Percentiles rank a stretch among this genome's conserved stretches.
phyloP scores from a whole-genome alignment of 53 echinoderm and acorn worm species.

The Patiria pectinifera region DNA sequence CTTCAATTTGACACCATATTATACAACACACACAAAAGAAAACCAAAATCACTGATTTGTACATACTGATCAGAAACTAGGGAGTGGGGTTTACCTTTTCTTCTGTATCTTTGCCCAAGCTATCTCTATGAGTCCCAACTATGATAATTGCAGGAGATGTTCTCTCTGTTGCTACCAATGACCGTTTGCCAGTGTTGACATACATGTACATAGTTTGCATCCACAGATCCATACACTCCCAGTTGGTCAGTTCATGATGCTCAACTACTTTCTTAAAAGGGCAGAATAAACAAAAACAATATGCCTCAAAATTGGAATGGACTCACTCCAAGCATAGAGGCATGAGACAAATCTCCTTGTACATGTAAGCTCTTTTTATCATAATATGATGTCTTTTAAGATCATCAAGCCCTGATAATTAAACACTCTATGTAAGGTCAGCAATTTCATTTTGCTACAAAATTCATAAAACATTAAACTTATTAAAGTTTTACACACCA shows the following conservation, averaged over 20 bases:
- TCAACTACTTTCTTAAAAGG: not conserved
- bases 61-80: too few species aligned
- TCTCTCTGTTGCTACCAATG: constrained; percentile 56
- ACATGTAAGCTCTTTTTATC: not conserved
- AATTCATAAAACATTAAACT: too few species aligned
- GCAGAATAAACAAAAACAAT: not conserved
- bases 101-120: constrained; percentile 46
- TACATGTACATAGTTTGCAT: constrained; percentile 58
- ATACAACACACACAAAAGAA: too few species aligned
- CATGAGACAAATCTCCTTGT: not conserved
- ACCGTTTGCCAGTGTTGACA: not conserved
- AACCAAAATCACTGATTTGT: too few species aligned
- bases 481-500: too few species aligned
- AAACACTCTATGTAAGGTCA: too few species aligned
- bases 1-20: too few species aligned
- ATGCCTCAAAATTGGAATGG: not conserved
- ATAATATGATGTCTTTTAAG: not conserved
- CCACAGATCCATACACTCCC: constrained; percentile 78
- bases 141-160: constrained; percentile 67
- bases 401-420: too few species aligned
- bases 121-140: constrained; percentile 73
- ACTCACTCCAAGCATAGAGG: not conserved
- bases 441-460: too few species aligned
- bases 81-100: constrained; percentile 26
- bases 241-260: constrained; percentile 60